Percentiles rank a stretch among this genome's conserved stretches.
These are phyloP conservation scores for Nemapogon koenigi DNA, from an alignment of 2,888 invertebrate genomes.

Conservation along the genomic window DNA sequence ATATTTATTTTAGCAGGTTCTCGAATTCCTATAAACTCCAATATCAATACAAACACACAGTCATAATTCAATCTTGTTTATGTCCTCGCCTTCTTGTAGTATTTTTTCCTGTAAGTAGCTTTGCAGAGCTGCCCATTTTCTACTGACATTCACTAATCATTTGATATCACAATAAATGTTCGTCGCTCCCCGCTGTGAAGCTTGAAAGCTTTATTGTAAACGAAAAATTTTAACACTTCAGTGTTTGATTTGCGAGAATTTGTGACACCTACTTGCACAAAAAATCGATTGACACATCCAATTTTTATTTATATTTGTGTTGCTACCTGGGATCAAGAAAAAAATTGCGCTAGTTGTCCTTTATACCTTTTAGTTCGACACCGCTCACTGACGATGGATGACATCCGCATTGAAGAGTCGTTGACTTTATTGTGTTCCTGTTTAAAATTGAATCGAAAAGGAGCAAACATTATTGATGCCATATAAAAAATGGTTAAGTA, in stretches of 20 bases:
- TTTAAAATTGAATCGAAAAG: constrained; percentile 3
- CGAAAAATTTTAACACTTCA: constrained; percentile 57
- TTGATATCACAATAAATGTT: constrained; percentile 35
- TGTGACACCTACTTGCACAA: constrained; percentile 30
- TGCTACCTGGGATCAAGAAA: constrained; percentile 51
- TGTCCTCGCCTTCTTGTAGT: no score
- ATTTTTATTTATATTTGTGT: constrained; percentile 59
- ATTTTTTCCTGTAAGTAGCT: no score
- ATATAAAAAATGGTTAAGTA: no score
- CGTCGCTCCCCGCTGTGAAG: constrained; percentile 38
- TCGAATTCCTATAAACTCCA: no score
- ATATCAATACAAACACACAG: no score
- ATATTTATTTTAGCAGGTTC: no score
- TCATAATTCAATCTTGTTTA: no score
- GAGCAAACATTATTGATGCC: constrained; percentile 31
- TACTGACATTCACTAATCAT: constrained; percentile 55
- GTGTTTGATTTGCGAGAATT: constrained; percentile 61
- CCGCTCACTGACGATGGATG: constrained; percentile 29
- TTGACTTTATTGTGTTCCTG: constrained; percentile 40
- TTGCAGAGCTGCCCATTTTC: no score
- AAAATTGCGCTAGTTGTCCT: constrained; percentile 33
- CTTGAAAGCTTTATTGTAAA: constrained; percentile 44
- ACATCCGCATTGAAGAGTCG: constrained; percentile 39
- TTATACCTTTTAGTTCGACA: neutral
- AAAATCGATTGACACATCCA: constrained; percentile 58